Evolutionary conservation across 2,888 invertebrate species (phyloP).

Genomic region (Drosophila austrosaltans): DNA sequence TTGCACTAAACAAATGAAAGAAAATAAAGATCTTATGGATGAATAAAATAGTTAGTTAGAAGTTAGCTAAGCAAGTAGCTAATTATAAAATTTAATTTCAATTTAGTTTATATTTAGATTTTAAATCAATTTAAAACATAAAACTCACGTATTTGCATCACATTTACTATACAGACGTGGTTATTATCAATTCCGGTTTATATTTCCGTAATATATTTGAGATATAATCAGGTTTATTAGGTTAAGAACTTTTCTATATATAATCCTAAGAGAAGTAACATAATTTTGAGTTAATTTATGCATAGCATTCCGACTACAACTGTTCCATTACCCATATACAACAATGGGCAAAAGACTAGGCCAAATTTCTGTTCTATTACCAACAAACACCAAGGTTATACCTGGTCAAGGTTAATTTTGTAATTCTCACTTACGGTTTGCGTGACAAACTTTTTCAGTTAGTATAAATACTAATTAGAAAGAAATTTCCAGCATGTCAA

Average conservation of each 20-base stretch:
- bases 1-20: neutral
- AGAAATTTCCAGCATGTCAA: constrained; percentile 32
- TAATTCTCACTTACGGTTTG: constrained; percentile 21
- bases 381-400: constrained; percentile 42
- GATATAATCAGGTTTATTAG: too few species aligned
- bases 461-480: constrained; percentile 11
- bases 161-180: neutral
- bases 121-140: neutral
- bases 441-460: constrained; percentile 44
- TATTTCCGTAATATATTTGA: neutral
- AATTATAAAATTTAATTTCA: too few species aligned
- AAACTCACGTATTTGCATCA: neutral
- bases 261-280: too few species aligned
- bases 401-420: constrained; percentile 50
- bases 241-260: too few species aligned
- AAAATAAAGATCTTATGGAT: neutral
- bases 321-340: too few species aligned
- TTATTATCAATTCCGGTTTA: neutral
- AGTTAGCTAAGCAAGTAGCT: too few species aligned
- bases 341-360: too few species aligned
- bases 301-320: too few species aligned
- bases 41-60: too few species aligned
- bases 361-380: constrained; percentile 1
- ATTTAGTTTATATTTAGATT: neutral
- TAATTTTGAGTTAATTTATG: too few species aligned